Evolutionary conservation across 2,888 invertebrate species (phyloP), one percentile per base, ranked within the genome.

Genomic region (Drosophila neutralis): DNA sequence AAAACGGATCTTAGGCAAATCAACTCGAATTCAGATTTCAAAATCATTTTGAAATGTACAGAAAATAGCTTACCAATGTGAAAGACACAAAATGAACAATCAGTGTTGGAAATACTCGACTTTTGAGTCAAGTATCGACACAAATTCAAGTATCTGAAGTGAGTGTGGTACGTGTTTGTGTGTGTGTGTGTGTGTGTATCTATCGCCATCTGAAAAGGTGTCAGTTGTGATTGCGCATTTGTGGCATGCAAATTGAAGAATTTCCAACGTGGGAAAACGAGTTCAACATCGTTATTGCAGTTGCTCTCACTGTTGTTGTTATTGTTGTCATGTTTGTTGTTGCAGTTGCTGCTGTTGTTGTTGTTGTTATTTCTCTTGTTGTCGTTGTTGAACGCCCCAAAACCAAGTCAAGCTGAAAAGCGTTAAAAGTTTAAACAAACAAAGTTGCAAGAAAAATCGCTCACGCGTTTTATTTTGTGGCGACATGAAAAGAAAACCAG

Each of bases 251-350:
- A 86, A 89, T 87, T 85, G 83, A 89, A 86, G 83, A 89, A 90
- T 87, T 89, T 89, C 85, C 88, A 86, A 87, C 88, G 86, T 87
- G 90, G 86, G 90, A 89, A 87, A 87, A 87, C 90, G 59, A 87
- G 86, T 89, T 82, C 80, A 69, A 69, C 69, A 53, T 76, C 63
- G 72, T 57, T 65, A 53, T 36, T 45, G 64, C 71, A 53, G 31
- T 69, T 42, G 71, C 77, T 68, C 59, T 54, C 52, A 76, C 63
- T 73, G 59, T 67, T 69, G 60, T 52, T 63, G 66, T 33, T 56
- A 35, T n/a, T 45, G 69, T 45, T 24, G 45, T 45, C 45, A 45
- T 45, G 21, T 45, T 45, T 45, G 24, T 45, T 45, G 24, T 45
- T 45, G 15, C 21, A 15, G 15, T 24, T 24, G 35, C 7, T 53